These are phyloP conservation scores for Orcinus orca DNA, from an alignment of 2,113 vertebrate genomes.

Conservation along the genomic window DNA sequence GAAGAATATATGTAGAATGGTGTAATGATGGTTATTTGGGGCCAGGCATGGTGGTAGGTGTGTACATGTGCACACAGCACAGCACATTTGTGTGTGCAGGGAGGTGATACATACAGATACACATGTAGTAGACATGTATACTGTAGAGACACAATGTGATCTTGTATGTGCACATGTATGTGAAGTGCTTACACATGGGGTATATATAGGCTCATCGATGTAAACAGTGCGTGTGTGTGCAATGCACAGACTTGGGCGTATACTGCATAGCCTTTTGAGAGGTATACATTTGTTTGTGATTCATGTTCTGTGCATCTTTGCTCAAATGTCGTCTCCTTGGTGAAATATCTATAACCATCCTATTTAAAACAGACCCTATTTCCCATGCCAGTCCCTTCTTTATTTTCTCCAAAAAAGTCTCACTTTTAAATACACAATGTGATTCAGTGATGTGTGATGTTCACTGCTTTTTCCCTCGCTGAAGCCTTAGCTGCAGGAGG, in stretches of 20 bases:
- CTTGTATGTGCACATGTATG: not conserved
- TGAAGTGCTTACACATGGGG: too few species aligned
- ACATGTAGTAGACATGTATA: not conserved
- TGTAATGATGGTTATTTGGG: not conserved
- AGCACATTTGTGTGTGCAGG: not conserved
- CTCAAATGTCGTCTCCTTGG: not conserved
- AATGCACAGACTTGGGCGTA: too few species aligned
- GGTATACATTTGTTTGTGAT: not conserved
- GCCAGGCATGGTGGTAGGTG: not conserved
- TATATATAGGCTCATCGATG: not conserved
- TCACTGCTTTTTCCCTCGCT: not conserved
- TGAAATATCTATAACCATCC: not conserved
- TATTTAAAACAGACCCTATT: not conserved
- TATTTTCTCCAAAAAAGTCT: not conserved
- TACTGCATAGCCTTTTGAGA: not conserved
- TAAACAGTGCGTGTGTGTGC: not conserved
- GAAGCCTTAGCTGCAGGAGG: not conserved
- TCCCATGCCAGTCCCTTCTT: not conserved
- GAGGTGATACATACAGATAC: too few species aligned
- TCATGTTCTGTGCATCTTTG: not conserved
- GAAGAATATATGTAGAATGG: not conserved
- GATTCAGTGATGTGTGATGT: not conserved
- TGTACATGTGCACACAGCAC: not conserved
- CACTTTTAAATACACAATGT: not conserved
- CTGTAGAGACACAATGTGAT: rapidly evolving